Evolutionary conservation across 1,140 invertebrate genomes (phyloP).

Genomic region (Lordiphosa stackelbergi): DNA sequence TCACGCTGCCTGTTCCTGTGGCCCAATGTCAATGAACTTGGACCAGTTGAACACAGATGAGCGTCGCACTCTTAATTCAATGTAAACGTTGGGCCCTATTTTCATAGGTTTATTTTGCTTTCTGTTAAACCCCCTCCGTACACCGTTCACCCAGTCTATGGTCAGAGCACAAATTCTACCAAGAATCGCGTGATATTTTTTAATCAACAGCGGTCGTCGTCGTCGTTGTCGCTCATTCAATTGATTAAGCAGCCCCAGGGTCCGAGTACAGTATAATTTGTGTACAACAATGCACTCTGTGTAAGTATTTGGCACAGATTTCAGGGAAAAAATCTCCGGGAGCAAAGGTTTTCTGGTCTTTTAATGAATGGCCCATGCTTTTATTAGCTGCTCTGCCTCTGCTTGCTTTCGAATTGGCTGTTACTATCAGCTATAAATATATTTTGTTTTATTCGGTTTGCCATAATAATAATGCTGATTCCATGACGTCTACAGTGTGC

Average conservation of each 20-base stretch:
- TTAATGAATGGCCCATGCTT: conserved; percentile 54
- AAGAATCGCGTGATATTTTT: conserved; percentile 68
- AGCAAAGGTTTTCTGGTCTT: conserved; percentile 59
- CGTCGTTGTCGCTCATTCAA: conserved; percentile 47
- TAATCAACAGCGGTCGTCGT: conserved; percentile 53
- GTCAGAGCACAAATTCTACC: conserved; percentile 62
- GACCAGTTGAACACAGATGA: conserved; percentile 20
- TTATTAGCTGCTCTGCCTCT: conserved; percentile 20
- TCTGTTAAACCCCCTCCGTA: conserved; percentile 10
- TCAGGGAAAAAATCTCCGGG: conserved; percentile 63
- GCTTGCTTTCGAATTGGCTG: not conserved
- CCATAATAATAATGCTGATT: not conserved
- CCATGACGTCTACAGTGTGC: conserved; percentile 5
- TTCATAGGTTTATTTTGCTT: not conserved
- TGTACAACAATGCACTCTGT: not conserved
- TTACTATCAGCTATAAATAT: conserved; percentile 8
- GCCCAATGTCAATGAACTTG: conserved; percentile 38
- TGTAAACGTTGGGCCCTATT: not conserved
- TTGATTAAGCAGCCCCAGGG: conserved; percentile 61
- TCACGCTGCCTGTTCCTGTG: conserved; percentile 7
- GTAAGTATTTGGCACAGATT: conserved; percentile 44
- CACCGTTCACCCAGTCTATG: conserved; percentile 27
- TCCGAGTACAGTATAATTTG: conserved; percentile 34
- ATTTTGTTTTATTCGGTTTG: conserved; percentile 2
- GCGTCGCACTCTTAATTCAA: conserved; percentile 27